phyloP scores from a whole-genome alignment of 2,113 vertebrate genomes.

The Miniopterus natalensis region DNA sequence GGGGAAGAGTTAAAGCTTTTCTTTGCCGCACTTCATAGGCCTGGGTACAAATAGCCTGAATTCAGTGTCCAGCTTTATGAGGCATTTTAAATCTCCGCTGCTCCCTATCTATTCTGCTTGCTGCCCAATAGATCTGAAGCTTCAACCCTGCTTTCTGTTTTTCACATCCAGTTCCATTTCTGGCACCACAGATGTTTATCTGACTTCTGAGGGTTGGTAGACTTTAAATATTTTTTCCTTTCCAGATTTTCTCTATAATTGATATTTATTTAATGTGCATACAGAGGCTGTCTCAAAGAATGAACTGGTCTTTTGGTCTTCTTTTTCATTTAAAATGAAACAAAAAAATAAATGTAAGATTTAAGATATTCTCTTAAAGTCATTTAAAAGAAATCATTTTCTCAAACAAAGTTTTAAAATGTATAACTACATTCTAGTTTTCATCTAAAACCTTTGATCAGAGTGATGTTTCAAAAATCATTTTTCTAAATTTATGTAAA shows the following conservation, averaged over 20 bases:
- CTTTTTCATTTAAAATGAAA: slow-evolving; percentile 53
- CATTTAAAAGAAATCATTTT: slow-evolving; percentile 44
- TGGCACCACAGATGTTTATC: background rate
- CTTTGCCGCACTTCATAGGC: background rate
- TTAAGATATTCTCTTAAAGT: slow-evolving; percentile 19
- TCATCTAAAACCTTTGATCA: slow-evolving; percentile 18
- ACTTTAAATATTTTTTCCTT: background rate
- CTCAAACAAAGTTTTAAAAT: background rate
- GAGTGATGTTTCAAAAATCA: slow-evolving; percentile 38
- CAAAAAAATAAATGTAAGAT: background rate
- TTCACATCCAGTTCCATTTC: background rate
- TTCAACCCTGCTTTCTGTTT: background rate
- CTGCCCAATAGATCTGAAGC: background rate
- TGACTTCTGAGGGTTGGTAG: background rate
- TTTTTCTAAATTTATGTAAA: slow-evolving; percentile 50
- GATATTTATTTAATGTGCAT: background rate
- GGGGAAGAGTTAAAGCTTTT: background rate
- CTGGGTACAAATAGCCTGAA: background rate
- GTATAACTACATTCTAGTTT: background rate
- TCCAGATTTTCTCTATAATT: background rate
- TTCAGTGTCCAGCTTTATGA: background rate
- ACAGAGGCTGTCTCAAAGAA: background rate
- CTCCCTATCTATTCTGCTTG: background rate
- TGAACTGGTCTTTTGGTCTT: background rate
- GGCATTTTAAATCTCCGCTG: background rate